A percentile compares a stretch with the other conserved stretches of the same genome.
Conservation (phyloP, 1,140 invertebrate species). For the Scaptomyza montana region DNA sequence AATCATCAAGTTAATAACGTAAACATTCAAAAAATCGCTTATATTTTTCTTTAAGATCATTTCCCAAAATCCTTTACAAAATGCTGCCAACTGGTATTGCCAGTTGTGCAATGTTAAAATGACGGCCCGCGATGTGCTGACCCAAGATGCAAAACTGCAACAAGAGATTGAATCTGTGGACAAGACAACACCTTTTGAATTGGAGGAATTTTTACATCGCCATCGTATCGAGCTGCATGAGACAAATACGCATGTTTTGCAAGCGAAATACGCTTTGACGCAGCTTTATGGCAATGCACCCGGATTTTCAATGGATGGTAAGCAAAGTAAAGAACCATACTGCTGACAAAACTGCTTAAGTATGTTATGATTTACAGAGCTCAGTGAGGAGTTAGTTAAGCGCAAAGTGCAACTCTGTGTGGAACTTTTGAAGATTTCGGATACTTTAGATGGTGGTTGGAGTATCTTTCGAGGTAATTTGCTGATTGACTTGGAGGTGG, state of each 20-base stretch:
- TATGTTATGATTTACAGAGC: conserved; percentile 81
- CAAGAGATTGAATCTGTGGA: conserved; percentile 86
- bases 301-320: conserved; percentile 85
- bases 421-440: conserved; percentile 87
- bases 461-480: conserved; percentile 87
- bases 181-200: conserved; percentile 84
- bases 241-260: conserved; percentile 87
- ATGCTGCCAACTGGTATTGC: conserved; percentile 87
- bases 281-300: conserved; percentile 87
- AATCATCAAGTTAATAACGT: too few relatives aligned
- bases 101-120: conserved; percentile 86
- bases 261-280: conserved; percentile 87
- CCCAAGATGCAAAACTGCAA: conserved; percentile 86
- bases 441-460: conserved; percentile 87
- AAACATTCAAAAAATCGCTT: too few relatives aligned
- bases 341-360: background rate
- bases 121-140: conserved; percentile 85
- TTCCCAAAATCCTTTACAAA: conserved; percentile 86
- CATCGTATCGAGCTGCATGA: conserved; percentile 86
- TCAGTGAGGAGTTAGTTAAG: conserved; percentile 85
- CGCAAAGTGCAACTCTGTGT: conserved; percentile 87
- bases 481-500: conserved; percentile 87
- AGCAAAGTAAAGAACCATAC: background rate
- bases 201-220: conserved; percentile 87
- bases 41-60: conserved; percentile 73